Evolutionary conservation across 2,797 vertebrate genomes (phyloP).

Genomic region (Pelodytes ibericus): DNA sequence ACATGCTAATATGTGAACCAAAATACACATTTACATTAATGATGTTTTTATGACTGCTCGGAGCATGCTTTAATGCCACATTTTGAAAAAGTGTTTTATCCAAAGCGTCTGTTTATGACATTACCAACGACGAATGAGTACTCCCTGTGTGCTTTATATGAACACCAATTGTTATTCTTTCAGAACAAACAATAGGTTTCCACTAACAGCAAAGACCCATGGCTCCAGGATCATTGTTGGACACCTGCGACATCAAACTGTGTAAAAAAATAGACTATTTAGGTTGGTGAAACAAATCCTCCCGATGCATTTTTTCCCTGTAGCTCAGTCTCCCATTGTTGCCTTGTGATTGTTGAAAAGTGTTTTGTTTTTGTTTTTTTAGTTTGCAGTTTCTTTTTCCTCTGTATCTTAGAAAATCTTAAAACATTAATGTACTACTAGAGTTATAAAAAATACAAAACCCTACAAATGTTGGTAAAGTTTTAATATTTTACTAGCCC

Average conservation of each 20-base stretch:
- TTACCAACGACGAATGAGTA: conserved; percentile 31
- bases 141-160: conserved; percentile 58
- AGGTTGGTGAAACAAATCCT: conserved; percentile 14
- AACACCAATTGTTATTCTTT: conserved; percentile 60
- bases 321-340: conserved; percentile 12
- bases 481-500: neutral
- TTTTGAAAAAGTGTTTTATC: neutral
- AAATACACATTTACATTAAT: neutral
- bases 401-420: conserved; percentile 19
- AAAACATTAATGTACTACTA: conserved; percentile 8
- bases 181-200: conserved; percentile 61
- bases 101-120: conserved; percentile 36
- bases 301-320: conserved; percentile 3
- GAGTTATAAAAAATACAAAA: neutral
- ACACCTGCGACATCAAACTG: conserved; percentile 34
- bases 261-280: conserved; percentile 31
- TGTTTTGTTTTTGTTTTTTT: conserved; percentile 16
- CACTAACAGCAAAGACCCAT: conserved; percentile 15
- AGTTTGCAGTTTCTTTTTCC: conserved; percentile 5
- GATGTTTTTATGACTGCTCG: neutral
- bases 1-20: neutral
- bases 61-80: neutral
- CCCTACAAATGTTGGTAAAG: neutral
- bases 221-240: conserved; percentile 36
- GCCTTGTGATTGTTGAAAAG: conserved; percentile 21